Base-by-base conservation (phyloP, 2,797 vertebrate genomes). In the Rhodeus uyekii region DNA sequence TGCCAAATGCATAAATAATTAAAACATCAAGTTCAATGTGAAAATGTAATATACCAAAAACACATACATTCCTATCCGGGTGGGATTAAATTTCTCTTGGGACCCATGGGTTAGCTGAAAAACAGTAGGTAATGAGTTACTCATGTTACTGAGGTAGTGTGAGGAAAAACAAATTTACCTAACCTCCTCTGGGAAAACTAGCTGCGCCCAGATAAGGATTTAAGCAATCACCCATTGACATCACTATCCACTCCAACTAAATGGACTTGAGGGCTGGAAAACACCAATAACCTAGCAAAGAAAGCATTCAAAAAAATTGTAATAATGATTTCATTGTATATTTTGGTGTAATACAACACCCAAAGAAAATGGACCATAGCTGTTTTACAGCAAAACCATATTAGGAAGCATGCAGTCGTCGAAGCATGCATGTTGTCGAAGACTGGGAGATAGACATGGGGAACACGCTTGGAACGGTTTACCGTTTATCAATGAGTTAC, bases 401-500 rank as follows among this genome's bases (percentile, higher is more conserved):
- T 64, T 7, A 48, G 34, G 42, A 74, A 27, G 60, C 7, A 1
- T 64, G 69, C 2, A 3, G n/a, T n/a, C n/a, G n/a, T n/a, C n/a
- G n/a, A n/a, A n/a, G 44, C 10, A n/a, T n/a, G n/a, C 36, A n/a
- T 64, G 12, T 12, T 12, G 32, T 73, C 50, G 61, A 68, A 73
- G 22, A 69, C 27, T 29, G 42, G 4, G 38, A 60, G 65, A 68
- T 32, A 71, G 5, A 63, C 36, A 67, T 50, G 29, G 36, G 55
- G 34, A 80, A 88, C 83, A 64, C 89, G 84, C 74, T 81, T 48
- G 65, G 80, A 76, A 82, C 76, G 73, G n/a, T n/a, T n/a, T n/a
- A n/a, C n/a, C n/a, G n/a, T n/a, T n/a, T n/a, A 84, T 81, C 82
- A 79, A 71, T 84, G 84, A 83, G 81, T 84, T 87, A 86, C 82